These are phyloP conservation scores for Dipus sagitta DNA, from an alignment of 2,797 vertebrate species.

Conservation along the genomic window DNA sequence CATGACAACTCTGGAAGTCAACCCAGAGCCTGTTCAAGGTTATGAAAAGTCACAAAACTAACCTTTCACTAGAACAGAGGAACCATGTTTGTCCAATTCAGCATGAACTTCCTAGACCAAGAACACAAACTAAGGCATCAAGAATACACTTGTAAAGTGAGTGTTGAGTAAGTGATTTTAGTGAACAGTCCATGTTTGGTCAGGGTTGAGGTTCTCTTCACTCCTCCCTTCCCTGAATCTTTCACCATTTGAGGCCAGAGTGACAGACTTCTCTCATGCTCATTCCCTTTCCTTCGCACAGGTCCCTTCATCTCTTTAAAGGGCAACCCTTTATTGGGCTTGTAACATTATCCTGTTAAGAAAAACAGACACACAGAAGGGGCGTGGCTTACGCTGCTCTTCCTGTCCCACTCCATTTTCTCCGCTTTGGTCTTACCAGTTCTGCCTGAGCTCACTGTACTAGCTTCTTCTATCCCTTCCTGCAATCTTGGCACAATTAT, in stretches of 20 bases:
- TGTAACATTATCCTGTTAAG: neutral
- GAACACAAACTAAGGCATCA: neutral
- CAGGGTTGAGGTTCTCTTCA: fast-evolving
- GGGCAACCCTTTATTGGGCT: neutral
- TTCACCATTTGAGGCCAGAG: neutral
- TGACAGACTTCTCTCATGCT: neutral
- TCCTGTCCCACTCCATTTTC: neutral
- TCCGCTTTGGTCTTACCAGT: neutral
- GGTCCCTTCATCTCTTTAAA: neutral
- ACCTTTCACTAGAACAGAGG: neutral
- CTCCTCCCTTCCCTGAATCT: neutral
- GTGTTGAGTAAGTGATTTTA: neutral
- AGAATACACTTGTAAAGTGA: neutral
- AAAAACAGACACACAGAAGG: neutral
- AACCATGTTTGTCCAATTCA: neutral
- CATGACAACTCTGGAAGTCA: neutral
- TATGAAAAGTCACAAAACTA: neutral
- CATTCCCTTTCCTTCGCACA: neutral
- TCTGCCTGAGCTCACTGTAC: neutral
- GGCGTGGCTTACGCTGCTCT: fast-evolving
- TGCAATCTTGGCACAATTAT: neutral
- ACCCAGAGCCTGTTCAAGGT: too few species aligned
- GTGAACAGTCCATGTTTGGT: neutral
- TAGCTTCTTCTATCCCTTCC: neutral
- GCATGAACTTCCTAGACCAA: neutral